Conservation (phyloP, 2,888 invertebrate genomes). For the Lagria hirta region DNA sequence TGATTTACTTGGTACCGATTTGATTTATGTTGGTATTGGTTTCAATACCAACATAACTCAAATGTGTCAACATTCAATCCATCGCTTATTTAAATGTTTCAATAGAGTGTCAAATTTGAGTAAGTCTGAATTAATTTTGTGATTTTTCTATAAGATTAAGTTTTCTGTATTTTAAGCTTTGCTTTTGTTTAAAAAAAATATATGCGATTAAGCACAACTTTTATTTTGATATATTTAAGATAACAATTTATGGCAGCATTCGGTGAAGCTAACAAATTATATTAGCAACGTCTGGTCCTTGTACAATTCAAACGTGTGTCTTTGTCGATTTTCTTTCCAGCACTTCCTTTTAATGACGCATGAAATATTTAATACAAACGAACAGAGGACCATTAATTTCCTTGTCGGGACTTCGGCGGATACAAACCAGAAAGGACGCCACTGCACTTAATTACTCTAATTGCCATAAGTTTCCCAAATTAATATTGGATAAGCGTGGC, state of each 20-base stretch:
- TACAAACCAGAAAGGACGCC: constrained; percentile 15
- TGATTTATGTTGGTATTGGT: too few species aligned
- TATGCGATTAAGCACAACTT: too few species aligned
- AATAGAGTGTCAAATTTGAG: too few species aligned
- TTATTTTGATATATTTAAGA: too few species aligned
- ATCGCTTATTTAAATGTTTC: too few species aligned
- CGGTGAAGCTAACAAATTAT: constrained; percentile 53
- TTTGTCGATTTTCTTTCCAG: constrained; percentile 34
- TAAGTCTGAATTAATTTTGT: too few species aligned
- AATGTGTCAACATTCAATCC: too few species aligned
- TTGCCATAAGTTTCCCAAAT: constrained; percentile 7
- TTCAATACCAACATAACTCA: too few species aligned
- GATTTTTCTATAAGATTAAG: too few species aligned
- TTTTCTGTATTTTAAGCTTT: too few species aligned
- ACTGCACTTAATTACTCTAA: constrained; percentile 14
- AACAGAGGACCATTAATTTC: constrained; percentile 11
- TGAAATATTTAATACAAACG: constrained; percentile 17
- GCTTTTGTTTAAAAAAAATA: too few species aligned
- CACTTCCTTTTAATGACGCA: constrained; percentile 24
- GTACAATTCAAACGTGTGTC: constrained; percentile 38
- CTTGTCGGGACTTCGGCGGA: constrained; percentile 2
- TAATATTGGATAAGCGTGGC: constrained; percentile 1
- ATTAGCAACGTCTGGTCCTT: constrained; percentile 47
- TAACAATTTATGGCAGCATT: constrained; percentile 51
- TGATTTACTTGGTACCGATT: too few species aligned